phyloP scores from a whole-genome alignment of 2,888 invertebrate genomes.

The Caenorhabditis drosophilae region DNA sequence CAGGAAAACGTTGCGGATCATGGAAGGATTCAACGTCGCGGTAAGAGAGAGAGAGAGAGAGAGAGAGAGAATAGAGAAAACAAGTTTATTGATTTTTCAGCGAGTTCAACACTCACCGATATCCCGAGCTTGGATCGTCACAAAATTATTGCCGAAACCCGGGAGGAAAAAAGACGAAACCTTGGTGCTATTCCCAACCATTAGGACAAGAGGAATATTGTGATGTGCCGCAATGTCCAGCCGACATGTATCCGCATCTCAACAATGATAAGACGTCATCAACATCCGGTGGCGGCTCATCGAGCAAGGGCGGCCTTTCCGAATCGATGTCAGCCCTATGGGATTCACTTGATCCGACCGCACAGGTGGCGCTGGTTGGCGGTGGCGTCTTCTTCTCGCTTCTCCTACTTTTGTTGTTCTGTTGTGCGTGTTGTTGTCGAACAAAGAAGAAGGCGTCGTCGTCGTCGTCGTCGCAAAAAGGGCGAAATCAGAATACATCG shows the following conservation, averaged over 20 bases:
- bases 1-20: conserved; percentile 50
- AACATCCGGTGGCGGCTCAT: conserved; percentile 5
- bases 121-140: conserved; percentile 82
- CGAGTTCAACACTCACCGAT: conserved; percentile 75
- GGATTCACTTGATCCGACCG: conserved; percentile 55
- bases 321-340: conserved; percentile 53
- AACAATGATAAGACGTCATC: conserved; percentile 10
- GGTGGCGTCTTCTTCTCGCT: conserved; percentile 57
- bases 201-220: conserved; percentile 81
- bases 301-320: conserved; percentile 3
- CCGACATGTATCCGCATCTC: conserved; percentile 47
- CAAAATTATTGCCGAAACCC: conserved; percentile 85
- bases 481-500: conserved; percentile 12
- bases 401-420: conserved; percentile 58
- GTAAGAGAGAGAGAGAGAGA: no score
- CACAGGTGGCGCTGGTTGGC: conserved; percentile 56
- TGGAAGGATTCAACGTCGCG: conserved; percentile 53
- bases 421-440: conserved; percentile 65
- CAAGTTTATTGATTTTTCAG: conserved; percentile 16
- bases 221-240: conserved; percentile 74
- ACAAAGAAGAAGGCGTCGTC: conserved; percentile 43
- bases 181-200: conserved; percentile 51
- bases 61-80: no score
- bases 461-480: conserved; percentile 8
- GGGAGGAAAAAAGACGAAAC: conserved; percentile 73